These are phyloP conservation scores for Paracanthobrama guichenoti DNA, from an alignment of 2,113 vertebrate genomes.

Conservation along the genomic window DNA sequence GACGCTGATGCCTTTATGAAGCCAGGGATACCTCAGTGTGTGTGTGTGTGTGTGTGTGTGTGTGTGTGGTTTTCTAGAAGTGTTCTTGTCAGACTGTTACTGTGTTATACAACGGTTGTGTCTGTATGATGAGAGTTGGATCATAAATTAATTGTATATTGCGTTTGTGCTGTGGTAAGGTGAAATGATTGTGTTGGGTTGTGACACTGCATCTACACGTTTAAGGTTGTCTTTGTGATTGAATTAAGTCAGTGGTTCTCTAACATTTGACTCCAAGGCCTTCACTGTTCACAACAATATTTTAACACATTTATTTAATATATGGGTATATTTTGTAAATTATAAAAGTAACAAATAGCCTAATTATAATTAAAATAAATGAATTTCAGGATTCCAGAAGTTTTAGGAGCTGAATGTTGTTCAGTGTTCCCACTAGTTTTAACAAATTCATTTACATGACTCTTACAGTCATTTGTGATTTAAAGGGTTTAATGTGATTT, in stretches of 20 bases:
- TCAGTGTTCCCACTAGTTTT: background rate
- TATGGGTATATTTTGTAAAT: background rate
- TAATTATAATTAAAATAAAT: background rate
- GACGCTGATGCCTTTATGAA: slow-evolving; percentile 25
- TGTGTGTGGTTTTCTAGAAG: background rate
- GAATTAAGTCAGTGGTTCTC: background rate
- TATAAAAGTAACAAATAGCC: background rate
- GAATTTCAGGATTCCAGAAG: background rate
- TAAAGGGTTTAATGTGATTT: too few relatives aligned
- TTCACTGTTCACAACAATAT: too few relatives aligned
- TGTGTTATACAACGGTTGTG: background rate
- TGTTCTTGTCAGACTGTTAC: background rate
- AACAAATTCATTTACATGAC: background rate
- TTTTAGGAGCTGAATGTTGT: background rate
- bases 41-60: background rate
- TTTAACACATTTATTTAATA: background rate
- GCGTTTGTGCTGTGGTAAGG: background rate
- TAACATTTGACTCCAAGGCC: background rate
- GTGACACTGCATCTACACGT: background rate
- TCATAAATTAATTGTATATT: background rate
- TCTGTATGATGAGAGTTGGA: background rate
- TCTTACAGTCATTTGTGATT: background rate
- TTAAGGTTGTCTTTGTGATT: background rate
- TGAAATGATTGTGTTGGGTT: background rate
- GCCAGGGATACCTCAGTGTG: slow-evolving; percentile 14